A percentile compares a stretch with the other conserved stretches of the same genome.
Evolutionary conservation across 2,113 vertebrate species (phyloP).

Genomic region (Zosterops pallidus): DNA sequence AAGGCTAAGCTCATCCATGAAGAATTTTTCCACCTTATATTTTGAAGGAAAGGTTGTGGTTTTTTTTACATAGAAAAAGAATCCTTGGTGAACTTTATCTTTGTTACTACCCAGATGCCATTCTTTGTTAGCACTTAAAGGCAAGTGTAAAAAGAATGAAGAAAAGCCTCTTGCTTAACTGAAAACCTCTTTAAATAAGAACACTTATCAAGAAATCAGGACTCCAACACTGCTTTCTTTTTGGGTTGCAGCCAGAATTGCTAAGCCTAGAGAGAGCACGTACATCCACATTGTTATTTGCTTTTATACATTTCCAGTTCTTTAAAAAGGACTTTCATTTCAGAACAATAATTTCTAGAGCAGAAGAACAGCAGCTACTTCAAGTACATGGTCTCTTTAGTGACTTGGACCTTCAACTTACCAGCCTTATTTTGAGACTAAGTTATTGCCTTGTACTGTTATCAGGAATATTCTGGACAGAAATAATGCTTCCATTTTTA

Average conservation of each 20-base stretch:
- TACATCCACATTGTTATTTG: background rate
- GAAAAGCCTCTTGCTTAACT: background rate
- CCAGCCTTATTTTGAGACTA: background rate
- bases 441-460: background rate
- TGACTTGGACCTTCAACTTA: background rate
- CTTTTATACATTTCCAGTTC: background rate
- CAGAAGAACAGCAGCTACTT: background rate
- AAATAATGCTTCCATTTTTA: conserved; percentile 2
- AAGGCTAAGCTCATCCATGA: background rate
- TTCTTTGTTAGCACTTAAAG: background rate
- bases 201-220: background rate
- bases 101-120: background rate
- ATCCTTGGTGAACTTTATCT: background rate
- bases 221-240: background rate
- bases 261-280: background rate
- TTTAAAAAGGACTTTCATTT: background rate
- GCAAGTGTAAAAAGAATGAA: background rate
- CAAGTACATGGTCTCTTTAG: background rate
- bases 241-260: background rate
- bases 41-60: background rate
- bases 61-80: background rate
- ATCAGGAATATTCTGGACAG: background rate
- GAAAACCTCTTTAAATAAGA: background rate
- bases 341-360: background rate
- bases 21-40: background rate